phyloP scores from a whole-genome alignment of 1,140 invertebrate species.

The Lasioglossum albipes region DNA sequence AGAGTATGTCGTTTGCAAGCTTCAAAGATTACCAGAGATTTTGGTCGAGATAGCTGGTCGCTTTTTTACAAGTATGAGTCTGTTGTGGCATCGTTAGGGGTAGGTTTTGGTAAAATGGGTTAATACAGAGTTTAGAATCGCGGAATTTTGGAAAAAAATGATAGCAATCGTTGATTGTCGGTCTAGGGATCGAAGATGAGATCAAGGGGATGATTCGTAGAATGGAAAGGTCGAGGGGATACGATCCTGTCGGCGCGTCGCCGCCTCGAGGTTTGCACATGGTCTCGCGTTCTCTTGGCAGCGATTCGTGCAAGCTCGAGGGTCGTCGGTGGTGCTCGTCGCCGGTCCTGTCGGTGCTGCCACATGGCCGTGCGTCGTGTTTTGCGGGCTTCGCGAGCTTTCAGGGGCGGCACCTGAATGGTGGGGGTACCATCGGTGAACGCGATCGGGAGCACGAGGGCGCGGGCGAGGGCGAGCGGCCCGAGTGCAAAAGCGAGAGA shows the following conservation, averaged over 20 bases:
- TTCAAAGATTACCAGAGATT: too few relatives aligned
- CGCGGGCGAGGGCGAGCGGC: background rate
- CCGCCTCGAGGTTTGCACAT: constrained; percentile 68
- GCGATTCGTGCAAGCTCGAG: constrained; percentile 43
- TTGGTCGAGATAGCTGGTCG: too few relatives aligned
- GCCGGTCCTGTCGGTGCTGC: constrained; percentile 71
- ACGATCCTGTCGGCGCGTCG: constrained; percentile 50
- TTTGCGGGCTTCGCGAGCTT: constrained; percentile 63
- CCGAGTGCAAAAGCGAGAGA: too few relatives aligned
- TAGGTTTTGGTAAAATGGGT: too few relatives aligned
- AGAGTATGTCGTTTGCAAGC: too few relatives aligned
- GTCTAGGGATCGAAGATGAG: background rate
- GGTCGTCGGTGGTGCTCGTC: constrained; percentile 45
- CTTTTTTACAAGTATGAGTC: too few relatives aligned
- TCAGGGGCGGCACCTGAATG: constrained; percentile 61
- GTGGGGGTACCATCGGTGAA: constrained; percentile 39
- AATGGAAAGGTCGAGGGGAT: background rate
- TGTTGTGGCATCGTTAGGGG: too few relatives aligned
- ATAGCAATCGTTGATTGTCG: background rate
- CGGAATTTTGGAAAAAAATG: too few relatives aligned
- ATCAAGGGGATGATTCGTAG: too few relatives aligned
- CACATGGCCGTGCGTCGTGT: constrained; percentile 70
- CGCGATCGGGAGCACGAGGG: background rate
- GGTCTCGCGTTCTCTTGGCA: constrained; percentile 58
- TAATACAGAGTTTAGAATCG: too few relatives aligned